Conservation (phyloP, 2,888 invertebrate genomes). For the Drosophila kambysellisi region DNA sequence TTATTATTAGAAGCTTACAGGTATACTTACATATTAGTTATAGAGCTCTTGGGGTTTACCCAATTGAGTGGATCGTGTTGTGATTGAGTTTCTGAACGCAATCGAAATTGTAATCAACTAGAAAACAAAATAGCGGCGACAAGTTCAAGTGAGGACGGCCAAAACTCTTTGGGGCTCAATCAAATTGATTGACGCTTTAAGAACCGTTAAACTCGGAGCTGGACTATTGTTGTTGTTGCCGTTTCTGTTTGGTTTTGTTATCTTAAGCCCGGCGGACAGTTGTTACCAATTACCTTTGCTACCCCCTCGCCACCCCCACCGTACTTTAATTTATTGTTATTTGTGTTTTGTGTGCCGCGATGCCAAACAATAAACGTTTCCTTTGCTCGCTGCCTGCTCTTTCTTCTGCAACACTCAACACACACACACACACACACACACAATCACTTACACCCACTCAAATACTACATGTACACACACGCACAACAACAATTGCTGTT, state of each 20-base stretch:
- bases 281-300: constrained; percentile 67
- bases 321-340: constrained; percentile 54
- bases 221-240: constrained; percentile 13
- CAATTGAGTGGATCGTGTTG: constrained; percentile 40
- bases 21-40: background rate
- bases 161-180: constrained; percentile 65
- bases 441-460: constrained; percentile 4
- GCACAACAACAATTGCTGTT: constrained; percentile 23
- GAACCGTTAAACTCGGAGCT: constrained; percentile 53
- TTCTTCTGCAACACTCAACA: constrained; percentile 23
- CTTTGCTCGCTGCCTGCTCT: constrained; percentile 36
- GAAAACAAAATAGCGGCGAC: constrained; percentile 22
- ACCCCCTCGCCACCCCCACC: background rate
- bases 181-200: constrained; percentile 71
- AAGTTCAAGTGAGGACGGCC: constrained; percentile 26
- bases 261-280: constrained; percentile 56
- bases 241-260: constrained; percentile 24
- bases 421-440: constrained; percentile 9
- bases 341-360: constrained; percentile 55
- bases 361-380: constrained; percentile 53
- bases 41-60: constrained; percentile 7
- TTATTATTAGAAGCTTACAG: background rate
- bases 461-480: background rate
- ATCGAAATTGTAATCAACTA: constrained; percentile 25
- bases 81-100: constrained; percentile 23